Conservation (phyloP, 2,113 vertebrate genomes). For the Lethenteron reissneri region DNA sequence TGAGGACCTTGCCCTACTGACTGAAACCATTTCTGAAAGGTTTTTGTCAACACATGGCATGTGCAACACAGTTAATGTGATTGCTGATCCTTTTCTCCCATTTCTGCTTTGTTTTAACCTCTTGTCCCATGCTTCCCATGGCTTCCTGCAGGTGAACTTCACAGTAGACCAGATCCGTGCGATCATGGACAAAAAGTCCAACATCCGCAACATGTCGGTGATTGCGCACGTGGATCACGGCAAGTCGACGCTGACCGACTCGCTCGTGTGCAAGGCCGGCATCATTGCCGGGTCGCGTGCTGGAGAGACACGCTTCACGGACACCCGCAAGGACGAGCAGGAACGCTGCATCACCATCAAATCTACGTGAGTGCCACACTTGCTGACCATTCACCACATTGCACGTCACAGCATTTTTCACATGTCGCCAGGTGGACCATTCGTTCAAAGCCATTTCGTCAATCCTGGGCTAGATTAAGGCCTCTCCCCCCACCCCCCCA, state of each 20-base stretch:
- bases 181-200: slow-evolving; percentile 98
- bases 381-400: too few relatives aligned
- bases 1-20: background rate
- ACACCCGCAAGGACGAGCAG: slow-evolving; percentile 84
- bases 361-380: slow-evolving; percentile 45
- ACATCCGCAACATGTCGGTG: slow-evolving; percentile 96
- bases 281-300: slow-evolving; percentile 71
- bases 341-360: slow-evolving; percentile 95
- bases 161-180: slow-evolving; percentile 85
- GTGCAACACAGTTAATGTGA: background rate
- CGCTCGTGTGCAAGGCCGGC: slow-evolving; percentile 83
- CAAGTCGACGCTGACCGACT: slow-evolving; percentile 79
- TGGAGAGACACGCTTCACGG: slow-evolving; percentile 76
- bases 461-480: too few relatives aligned
- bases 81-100: background rate
- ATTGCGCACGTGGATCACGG: slow-evolving; percentile 89
- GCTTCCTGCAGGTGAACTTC: slow-evolving; percentile 58
- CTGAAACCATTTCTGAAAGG: background rate
- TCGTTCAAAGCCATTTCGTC: too few relatives aligned
- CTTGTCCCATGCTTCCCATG: background rate
- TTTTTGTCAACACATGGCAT: background rate
- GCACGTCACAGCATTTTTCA: too few relatives aligned
- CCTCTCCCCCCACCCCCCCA: too few relatives aligned
- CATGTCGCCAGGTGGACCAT: too few relatives aligned
- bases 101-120: background rate